Base-by-base conservation (phyloP, 92 coral and sea anemone species). In the Diadumene lineata region DNA sequence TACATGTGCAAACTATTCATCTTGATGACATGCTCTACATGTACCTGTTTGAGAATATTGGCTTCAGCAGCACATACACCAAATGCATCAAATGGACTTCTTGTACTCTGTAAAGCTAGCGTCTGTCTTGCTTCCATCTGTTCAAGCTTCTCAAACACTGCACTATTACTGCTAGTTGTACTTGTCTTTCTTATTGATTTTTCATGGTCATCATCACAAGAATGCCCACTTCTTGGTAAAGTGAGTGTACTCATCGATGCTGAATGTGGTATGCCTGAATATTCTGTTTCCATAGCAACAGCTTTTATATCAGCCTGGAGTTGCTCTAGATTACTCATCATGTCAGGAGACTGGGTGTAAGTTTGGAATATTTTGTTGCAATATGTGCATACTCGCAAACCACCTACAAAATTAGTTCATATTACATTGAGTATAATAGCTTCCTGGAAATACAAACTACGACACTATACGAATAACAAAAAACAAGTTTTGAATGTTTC, bases 11-110 rank as follows among this genome's bases (percentile, higher is more conserved):
- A 38, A 38, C 6, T 53, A 9, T 3, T 53, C 24, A 15, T 21
- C 19, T 15, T 15, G n/a, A n/a, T n/a, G n/a, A 53, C n/a, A 53
- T 53, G 60, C 2, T 3, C 26, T 10, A 6, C 4, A 0, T 79
- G 34, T 19, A 93, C 98, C 96, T 94, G 98, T 70, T 94, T 94
- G 33, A 94, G 81, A 68, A 92, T 81, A 72, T 94, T 85, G 19
- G 98, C 98, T 68, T 92, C 97, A 0, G 97, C 98, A 11, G 98
- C 93, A 72, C 99, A 89, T 15, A 92, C 97, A 33, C 99, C 97
- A 85, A 96, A 92, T 31, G 97, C 97, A 74, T 96, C 99, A 79
- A 96, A 96, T 15, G 99, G 91, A 50, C 86, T 80, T 48, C 83
- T 43, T 27, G 60, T 34, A 34, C 75, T 73, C 18, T 71, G 79